phyloP scores from a whole-genome alignment of 2,888 invertebrate genomes.

The Cantharis rustica region DNA sequence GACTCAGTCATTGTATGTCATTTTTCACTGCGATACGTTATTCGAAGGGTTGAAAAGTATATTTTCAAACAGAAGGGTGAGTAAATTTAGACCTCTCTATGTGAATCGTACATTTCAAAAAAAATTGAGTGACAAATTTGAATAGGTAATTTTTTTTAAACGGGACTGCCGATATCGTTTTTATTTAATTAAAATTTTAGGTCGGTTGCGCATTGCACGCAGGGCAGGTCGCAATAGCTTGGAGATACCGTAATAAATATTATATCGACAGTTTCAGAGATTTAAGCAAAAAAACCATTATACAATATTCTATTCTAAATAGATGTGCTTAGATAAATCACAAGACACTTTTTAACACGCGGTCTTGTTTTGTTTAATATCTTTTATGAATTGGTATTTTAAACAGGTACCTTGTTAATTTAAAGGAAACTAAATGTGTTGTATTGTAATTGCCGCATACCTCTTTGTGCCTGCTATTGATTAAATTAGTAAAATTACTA shows the following conservation, averaged over 20 bases:
- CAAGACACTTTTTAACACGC: not conserved
- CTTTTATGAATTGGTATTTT: not conserved
- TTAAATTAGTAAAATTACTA: slow-evolving; percentile 12
- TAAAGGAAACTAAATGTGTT: not conserved
- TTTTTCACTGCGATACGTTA: not conserved
- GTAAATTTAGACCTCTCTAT: not conserved
- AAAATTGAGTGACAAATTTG: not conserved
- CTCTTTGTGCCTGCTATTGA: not conserved
- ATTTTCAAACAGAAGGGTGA: not conserved
- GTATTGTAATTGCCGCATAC: not conserved
- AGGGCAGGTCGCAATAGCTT: not conserved
- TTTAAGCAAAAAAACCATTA: not conserved
- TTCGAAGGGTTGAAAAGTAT: not conserved
- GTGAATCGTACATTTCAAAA: not conserved
- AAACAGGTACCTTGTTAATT: not conserved
- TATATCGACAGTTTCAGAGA: too few species aligned
- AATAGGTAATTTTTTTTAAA: not conserved
- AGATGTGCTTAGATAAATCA: not conserved
- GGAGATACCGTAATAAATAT: not conserved
- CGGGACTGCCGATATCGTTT: not conserved
- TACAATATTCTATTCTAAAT: not conserved
- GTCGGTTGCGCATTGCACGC: too few species aligned
- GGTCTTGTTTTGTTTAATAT: not conserved
- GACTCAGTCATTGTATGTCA: not conserved
- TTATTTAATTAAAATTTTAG: not conserved